Conservation (phyloP, 2,113 vertebrate genomes). For the Thalassoma bifasciatum region DNA sequence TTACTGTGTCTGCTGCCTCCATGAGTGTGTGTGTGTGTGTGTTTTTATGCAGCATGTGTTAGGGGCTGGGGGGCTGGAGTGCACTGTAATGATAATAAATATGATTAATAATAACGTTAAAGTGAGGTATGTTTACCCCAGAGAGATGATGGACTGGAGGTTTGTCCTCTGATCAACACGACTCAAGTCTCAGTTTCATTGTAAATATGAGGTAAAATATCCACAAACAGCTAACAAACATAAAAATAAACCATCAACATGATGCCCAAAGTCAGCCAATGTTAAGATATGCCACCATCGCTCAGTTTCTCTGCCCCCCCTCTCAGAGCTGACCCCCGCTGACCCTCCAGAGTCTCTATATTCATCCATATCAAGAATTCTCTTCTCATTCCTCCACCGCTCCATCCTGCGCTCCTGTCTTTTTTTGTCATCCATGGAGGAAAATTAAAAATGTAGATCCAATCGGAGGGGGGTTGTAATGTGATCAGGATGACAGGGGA, state of each 20-base stretch:
- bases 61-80: constrained; percentile 9
- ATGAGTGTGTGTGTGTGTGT: constrained; percentile 1
- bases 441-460: constrained; percentile 80
- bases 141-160: constrained; percentile 53
- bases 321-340: constrained; percentile 14
- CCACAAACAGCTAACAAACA: too few species aligned
- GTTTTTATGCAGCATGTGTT: constrained; percentile 12
- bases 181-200: too few species aligned
- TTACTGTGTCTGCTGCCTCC: constrained; percentile 48
- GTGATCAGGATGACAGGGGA: constrained; percentile 78
- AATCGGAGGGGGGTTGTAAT: constrained; percentile 69
- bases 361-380: constrained; percentile 53
- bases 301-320: neutral
- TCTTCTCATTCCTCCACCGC: constrained; percentile 44
- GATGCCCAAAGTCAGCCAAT: neutral
- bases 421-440: constrained; percentile 64
- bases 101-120: constrained; percentile 69
- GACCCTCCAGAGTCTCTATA: constrained; percentile 15
- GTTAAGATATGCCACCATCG: neutral
- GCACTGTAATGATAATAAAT: constrained; percentile 72
- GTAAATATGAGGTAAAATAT: too few species aligned
- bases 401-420: constrained; percentile 40
- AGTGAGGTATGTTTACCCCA: constrained; percentile 45
- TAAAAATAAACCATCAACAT: neutral
- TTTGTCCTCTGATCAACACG: too few species aligned